phyloP scores from a whole-genome alignment of 2,113 vertebrate species.

The Apodemus sylvaticus region DNA sequence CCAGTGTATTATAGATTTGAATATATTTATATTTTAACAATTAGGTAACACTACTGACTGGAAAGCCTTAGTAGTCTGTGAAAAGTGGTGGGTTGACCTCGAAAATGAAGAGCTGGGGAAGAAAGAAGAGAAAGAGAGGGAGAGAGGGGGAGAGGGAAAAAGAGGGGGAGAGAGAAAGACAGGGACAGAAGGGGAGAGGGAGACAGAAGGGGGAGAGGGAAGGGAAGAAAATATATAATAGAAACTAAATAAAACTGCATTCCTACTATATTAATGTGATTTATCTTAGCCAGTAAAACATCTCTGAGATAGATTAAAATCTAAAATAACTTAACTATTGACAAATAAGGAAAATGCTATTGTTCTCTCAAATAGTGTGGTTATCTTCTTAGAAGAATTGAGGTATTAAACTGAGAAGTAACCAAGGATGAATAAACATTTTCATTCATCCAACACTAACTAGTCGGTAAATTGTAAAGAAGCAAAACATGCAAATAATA shows the following conservation, averaged over 20 bases:
- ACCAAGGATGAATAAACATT: constrained; percentile 22
- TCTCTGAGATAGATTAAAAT: background rate
- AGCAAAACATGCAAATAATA: constrained; percentile 15
- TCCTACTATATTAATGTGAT: background rate
- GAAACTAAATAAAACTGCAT: background rate
- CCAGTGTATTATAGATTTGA: constrained; percentile 16
- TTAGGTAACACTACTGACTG: background rate
- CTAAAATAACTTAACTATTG: constrained; percentile 27
- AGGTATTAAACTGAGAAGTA: constrained; percentile 40
- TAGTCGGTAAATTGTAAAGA: constrained; percentile 27
- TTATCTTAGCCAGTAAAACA: background rate
- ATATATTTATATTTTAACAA: constrained; percentile 52
- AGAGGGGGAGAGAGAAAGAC: background rate
- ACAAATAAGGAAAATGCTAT: constrained; percentile 3
- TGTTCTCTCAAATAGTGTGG: background rate
- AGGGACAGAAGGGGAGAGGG: too few relatives aligned
- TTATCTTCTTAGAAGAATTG: background rate
- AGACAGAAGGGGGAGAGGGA: rapidly evolving
- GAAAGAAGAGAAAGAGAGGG: too few relatives aligned
- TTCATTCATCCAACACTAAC: constrained; percentile 26
- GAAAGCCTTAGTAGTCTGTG: background rate
- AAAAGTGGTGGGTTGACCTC: background rate
- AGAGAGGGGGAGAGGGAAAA: background rate
- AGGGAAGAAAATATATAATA: background rate
- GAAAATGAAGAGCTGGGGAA: background rate